phyloP scores from a whole-genome alignment of 1,140 invertebrate genomes.

The Agrilus planipennis region DNA sequence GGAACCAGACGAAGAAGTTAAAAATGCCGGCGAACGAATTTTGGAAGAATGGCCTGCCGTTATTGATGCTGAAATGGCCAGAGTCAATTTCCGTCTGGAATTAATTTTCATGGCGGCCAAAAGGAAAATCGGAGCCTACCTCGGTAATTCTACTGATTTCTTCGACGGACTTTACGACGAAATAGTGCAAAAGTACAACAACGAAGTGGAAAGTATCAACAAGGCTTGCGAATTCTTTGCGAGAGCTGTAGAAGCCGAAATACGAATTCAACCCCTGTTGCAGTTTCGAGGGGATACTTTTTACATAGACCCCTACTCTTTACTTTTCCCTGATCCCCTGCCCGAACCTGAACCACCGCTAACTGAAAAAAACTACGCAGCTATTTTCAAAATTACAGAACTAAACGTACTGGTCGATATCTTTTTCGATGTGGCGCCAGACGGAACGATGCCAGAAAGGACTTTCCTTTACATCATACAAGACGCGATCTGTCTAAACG shows the following conservation, averaged over 20 bases:
- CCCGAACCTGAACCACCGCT: slow-evolving; percentile 12
- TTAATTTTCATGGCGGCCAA: slow-evolving; percentile 32
- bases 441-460: slow-evolving; percentile 37
- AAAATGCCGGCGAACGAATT: slow-evolving; percentile 13
- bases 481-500: slow-evolving; percentile 39
- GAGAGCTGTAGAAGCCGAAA: slow-evolving; percentile 42
- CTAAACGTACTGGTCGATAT: slow-evolving; percentile 37
- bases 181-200: slow-evolving; percentile 39
- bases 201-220: slow-evolving; percentile 42
- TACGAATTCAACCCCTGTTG: slow-evolving; percentile 17
- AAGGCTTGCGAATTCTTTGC: slow-evolving; percentile 40
- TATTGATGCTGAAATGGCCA: slow-evolving; percentile 39
- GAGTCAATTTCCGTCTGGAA: slow-evolving; percentile 35
- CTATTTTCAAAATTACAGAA: slow-evolving; percentile 39
- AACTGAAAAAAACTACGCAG: slow-evolving; percentile 22
- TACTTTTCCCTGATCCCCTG: slow-evolving; percentile 13
- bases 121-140: slow-evolving; percentile 36
- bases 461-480: slow-evolving; percentile 43
- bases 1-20: slow-evolving; percentile 12
- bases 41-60: slow-evolving; percentile 41
- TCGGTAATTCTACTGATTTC: slow-evolving; percentile 31
- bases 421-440: slow-evolving; percentile 40
- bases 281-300: slow-evolving; percentile 19
- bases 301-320: slow-evolving; percentile 14
- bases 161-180: slow-evolving; percentile 36